Base-by-base conservation (phyloP, 2,888 invertebrate species). In the Nomada ferruginata region DNA sequence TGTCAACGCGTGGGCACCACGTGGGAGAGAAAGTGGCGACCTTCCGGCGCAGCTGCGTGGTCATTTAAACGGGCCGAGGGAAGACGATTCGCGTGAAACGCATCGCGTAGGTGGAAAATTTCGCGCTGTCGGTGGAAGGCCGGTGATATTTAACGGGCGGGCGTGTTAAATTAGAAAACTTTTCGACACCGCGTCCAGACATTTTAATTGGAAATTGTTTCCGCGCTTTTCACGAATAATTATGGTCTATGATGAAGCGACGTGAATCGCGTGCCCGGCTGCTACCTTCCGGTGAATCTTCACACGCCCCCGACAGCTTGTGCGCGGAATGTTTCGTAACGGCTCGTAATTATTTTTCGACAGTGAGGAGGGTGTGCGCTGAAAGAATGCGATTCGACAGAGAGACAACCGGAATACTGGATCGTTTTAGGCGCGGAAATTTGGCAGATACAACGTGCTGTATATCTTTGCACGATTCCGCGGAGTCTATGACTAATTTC, bases 141-240 rank as follows among this genome's bases (percentile, higher is more conserved):
- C 29, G 26, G 23, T 11, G 23, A 13, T 57, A 57, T 57, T 57
- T 57, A 57, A 57, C 55, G 55, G 36, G n/a, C 61, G 55, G 53
- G 15, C 80, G 66, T 66, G 79, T 80, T 78, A 80, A 80, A 78
- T 78, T 72, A 78, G 66, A 68, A 61, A 78, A 80, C 77, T 80
- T 80, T 36, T 77, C 79, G 76, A 70, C 78, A 42, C 26, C 18
- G 50, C 60, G 65, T 53, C 77, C 61, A 77, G 79, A 79, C 79
- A 59, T 79, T 79, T 77, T 79, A 79, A 79, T 79, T 79, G 70
- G 60, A 79, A 79, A 79, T 77, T 79, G 79, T 79, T 79, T 66
- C 71, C 66, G 44, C 55, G 78, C 78, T 80, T 80, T 72, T 53
- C 79, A 66, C 42, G 57, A 71, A 68, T 78, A 78, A 80, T 80